These are phyloP conservation scores for Chrysopilus asiliformis DNA, from an alignment of 2,888 invertebrate genomes.

Conservation along the genomic window DNA sequence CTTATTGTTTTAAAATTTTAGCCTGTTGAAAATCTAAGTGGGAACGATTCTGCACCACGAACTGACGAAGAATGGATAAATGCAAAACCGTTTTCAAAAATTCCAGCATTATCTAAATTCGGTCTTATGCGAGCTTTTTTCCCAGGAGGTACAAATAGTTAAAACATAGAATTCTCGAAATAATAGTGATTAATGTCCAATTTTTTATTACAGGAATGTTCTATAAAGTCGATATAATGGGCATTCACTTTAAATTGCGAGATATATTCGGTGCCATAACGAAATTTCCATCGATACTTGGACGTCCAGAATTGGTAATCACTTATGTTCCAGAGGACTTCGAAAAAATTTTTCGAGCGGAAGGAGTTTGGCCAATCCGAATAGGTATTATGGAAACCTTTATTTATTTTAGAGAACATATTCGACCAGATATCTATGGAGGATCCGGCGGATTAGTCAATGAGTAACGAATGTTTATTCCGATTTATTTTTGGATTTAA, in stretches of 20 bases:
- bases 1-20: slow-evolving; percentile 7
- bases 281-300: neutral
- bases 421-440: slow-evolving; percentile 19
- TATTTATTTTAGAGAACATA: slow-evolving; percentile 23
- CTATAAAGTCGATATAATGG: slow-evolving; percentile 20
- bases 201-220: slow-evolving; percentile 20
- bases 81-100: slow-evolving; percentile 21
- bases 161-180: neutral
- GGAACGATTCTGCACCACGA: slow-evolving; percentile 3
- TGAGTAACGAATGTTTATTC: neutral
- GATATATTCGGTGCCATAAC: slow-evolving; percentile 32
- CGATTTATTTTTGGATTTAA: slow-evolving; percentile 16
- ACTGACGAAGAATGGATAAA: slow-evolving; percentile 22
- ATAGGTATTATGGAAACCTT: slow-evolving; percentile 23
- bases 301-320: slow-evolving; percentile 21
- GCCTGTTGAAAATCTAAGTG: neutral
- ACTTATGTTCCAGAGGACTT: slow-evolving; percentile 37
- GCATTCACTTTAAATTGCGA: slow-evolving; percentile 21
- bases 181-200: neutral
- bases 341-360: slow-evolving; percentile 29
- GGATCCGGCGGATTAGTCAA: slow-evolving; percentile 16
- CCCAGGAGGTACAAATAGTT: slow-evolving; percentile 23
- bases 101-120: slow-evolving; percentile 23
- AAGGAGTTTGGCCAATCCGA: slow-evolving; percentile 31
- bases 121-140: slow-evolving; percentile 20